phyloP scores from a whole-genome alignment of 2,888 invertebrate genomes.

The Tenthredo scrophulariae region DNA sequence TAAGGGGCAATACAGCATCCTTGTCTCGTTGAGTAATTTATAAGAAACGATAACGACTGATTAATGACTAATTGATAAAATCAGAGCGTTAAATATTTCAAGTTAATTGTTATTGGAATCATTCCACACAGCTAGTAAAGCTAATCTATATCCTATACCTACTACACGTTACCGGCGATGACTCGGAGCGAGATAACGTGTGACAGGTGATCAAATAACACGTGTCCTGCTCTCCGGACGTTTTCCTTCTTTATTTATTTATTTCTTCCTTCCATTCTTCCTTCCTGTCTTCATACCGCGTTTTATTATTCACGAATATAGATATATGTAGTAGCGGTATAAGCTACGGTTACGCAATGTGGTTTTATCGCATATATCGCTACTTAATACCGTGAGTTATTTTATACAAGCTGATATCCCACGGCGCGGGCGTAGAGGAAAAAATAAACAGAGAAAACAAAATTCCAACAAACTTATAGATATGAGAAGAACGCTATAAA shows the following conservation, averaged over 20 bases:
- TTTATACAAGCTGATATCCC: slow-evolving; percentile 16
- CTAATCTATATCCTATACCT: neutral
- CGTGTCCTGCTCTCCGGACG: slow-evolving; percentile 26
- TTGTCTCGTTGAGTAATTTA: neutral
- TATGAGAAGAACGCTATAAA: slow-evolving; percentile 10
- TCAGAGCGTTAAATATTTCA: slow-evolving; percentile 46
- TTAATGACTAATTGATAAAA: slow-evolving; percentile 47
- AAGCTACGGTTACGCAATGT: neutral
- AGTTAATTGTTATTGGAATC: slow-evolving; percentile 40
- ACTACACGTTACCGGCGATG: neutral
- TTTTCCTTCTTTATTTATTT: neutral
- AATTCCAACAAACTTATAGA: neutral
- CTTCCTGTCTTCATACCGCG: neutral
- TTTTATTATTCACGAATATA: slow-evolving; percentile 19
- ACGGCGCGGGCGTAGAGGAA: neutral
- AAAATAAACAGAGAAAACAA: neutral
- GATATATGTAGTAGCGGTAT: neutral
- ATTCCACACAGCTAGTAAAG: neutral
- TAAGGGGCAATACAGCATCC: neutral
- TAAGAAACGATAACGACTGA: slow-evolving; percentile 28
- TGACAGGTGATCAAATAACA: slow-evolving; percentile 47
- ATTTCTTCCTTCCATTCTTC: neutral
- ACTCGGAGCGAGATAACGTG: slow-evolving; percentile 29
- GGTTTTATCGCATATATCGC: slow-evolving; percentile 7
- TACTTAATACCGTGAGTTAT: slow-evolving; percentile 27